Conservation (phyloP, 64 coral and sea anemone genomes). For the Trachythela sp. region DNA sequence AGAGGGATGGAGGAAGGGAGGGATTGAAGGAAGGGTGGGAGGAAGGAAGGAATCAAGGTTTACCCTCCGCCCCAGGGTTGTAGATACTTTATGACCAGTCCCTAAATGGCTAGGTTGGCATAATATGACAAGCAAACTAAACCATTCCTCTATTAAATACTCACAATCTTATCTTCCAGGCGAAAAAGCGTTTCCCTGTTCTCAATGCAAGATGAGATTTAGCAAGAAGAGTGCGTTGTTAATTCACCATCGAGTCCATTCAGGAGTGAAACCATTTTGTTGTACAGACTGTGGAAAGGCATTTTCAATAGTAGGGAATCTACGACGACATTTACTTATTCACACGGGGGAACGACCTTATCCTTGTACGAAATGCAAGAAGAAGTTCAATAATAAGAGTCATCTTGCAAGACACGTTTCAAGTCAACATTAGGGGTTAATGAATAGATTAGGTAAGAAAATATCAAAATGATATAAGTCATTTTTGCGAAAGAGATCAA, state of each 20-base stretch:
- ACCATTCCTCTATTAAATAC: neutral
- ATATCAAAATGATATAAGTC: too few species aligned
- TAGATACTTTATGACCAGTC: too few species aligned
- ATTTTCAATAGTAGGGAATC: conserved; percentile 88
- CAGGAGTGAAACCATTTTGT: conserved; percentile 83
- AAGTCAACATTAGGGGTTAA: neutral
- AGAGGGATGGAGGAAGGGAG: too few species aligned
- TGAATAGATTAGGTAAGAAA: too few species aligned
- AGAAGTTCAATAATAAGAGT: conserved; percentile 93
- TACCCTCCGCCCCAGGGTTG: too few species aligned
- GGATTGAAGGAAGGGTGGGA: too few species aligned
- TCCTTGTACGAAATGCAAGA: conserved; percentile 77
- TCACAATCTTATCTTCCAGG: neutral
- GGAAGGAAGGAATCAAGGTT: too few species aligned
- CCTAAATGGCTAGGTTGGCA: too few species aligned
- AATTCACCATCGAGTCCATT: conserved; percentile 93
- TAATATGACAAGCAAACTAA: neutral
- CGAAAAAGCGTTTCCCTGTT: neutral
- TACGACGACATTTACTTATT: conserved; percentile 87
- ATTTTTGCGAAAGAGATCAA: too few species aligned
- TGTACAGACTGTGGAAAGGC: conserved; percentile 85
- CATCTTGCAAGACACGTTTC: conserved; percentile 74
- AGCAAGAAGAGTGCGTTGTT: conserved; percentile 86
- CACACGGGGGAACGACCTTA: conserved; percentile 92
- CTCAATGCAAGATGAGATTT: conserved; percentile 38